Conservation (phyloP, 2,797 vertebrate species). For the Myotis vivesi region DNA sequence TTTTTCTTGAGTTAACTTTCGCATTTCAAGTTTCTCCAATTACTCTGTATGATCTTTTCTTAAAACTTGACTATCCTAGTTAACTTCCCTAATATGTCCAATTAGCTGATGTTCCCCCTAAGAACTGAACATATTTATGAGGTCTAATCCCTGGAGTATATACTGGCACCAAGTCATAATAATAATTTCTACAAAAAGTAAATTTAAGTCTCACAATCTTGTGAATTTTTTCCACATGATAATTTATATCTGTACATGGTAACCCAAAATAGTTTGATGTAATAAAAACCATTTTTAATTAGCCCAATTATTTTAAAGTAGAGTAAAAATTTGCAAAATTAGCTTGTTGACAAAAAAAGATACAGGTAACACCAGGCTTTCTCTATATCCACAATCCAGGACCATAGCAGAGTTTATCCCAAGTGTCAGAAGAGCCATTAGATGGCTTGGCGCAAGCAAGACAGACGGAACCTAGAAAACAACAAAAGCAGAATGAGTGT, state of each 20-base stretch:
- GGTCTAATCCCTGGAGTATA: neutral
- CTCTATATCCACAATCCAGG: slow-evolving; percentile 96
- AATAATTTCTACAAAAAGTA: slow-evolving; percentile 29
- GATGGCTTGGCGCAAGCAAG: slow-evolving; percentile 95
- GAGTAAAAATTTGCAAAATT: slow-evolving; percentile 22
- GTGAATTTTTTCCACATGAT: neutral
- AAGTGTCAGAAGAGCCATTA: slow-evolving; percentile 97
- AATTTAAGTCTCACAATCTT: slow-evolving; percentile 18
- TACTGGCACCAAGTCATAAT: neutral
- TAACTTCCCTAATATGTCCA: neutral
- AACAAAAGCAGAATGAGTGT: neutral
- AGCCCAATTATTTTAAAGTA: slow-evolving; percentile 37
- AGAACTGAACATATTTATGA: slow-evolving; percentile 36
- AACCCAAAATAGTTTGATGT: neutral
- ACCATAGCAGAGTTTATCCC: slow-evolving; percentile 98
- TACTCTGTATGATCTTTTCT: neutral
- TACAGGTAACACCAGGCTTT: slow-evolving; percentile 97
- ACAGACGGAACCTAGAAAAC: slow-evolving; percentile 93
- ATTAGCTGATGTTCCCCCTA: neutral
- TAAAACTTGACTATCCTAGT: neutral
- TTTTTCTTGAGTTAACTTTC: slow-evolving; percentile 38
- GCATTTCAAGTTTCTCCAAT: slow-evolving; percentile 46
- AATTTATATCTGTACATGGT: neutral
- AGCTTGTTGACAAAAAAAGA: slow-evolving; percentile 84
- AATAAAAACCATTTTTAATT: slow-evolving; percentile 37